Conservation (phyloP, 2,797 vertebrate genomes). For the Gymnodraco acuticeps region DNA sequence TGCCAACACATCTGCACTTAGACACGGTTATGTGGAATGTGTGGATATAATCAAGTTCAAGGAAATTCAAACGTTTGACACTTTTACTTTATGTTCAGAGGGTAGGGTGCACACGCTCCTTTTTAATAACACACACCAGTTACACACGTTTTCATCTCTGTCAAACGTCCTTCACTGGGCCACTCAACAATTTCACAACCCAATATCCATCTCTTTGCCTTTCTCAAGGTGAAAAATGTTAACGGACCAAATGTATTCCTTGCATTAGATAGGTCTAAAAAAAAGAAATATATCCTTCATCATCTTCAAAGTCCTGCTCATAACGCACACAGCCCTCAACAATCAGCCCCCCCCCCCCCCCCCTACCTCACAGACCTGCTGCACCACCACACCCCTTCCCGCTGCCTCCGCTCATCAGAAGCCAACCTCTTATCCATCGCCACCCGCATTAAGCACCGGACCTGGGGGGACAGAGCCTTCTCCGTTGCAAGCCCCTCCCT, state of each 20-base stretch:
- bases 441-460: too few species aligned
- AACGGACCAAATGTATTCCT: not conserved
- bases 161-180: not conserved
- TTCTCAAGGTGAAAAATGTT: not conserved
- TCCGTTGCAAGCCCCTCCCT: too few species aligned
- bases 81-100: not conserved
- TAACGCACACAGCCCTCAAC: too few species aligned
- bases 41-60: not conserved
- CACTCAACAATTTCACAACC: not conserved
- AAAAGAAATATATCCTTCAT: constrained; percentile 3
- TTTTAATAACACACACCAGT: not conserved
- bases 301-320: too few species aligned
- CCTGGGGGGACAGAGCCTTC: too few species aligned
- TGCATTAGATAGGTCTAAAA: constrained; percentile 9
- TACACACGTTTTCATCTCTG: not conserved
- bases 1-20: not conserved
- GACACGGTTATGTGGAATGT: not conserved
- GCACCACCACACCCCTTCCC: too few species aligned
- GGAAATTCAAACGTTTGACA: not conserved
- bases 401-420: too few species aligned
- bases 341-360: too few species aligned
- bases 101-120: not conserved
- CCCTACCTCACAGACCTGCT: too few species aligned
- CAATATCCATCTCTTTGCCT: not conserved
- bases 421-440: too few species aligned